Percentiles rank a stretch among this genome's conserved stretches.
Evolutionary conservation across 2,113 vertebrate species (phyloP).

Genomic region (Colossoma macropomum): DNA sequence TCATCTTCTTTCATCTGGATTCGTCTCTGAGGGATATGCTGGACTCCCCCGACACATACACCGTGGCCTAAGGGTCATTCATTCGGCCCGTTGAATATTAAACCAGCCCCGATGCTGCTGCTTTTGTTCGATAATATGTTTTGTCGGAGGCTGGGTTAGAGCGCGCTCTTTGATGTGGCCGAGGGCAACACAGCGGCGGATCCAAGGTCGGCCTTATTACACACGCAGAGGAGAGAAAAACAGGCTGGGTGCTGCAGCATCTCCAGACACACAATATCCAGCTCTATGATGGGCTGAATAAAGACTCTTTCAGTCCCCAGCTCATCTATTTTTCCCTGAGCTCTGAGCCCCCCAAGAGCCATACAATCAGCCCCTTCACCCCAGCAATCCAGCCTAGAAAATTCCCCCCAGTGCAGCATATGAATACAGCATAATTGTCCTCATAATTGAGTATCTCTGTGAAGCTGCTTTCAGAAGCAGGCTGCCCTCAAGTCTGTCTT

Average conservation of each 20-base stretch:
- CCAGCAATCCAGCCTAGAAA: constrained; percentile 29
- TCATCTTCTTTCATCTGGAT: constrained; percentile 45
- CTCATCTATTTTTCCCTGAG: constrained; percentile 42
- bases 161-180: constrained; percentile 59
- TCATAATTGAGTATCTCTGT: constrained; percentile 39
- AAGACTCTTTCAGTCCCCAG: constrained; percentile 59
- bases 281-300: constrained; percentile 46
- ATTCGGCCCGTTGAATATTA: constrained; percentile 49
- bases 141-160: constrained; percentile 39
- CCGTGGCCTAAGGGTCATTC: constrained; percentile 42
- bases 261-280: constrained; percentile 53
- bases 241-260: neutral
- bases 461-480: constrained; percentile 21
- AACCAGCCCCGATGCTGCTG: constrained; percentile 22
- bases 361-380: constrained; percentile 62
- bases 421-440: constrained; percentile 38
- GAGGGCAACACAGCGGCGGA: constrained; percentile 42
- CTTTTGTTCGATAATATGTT: constrained; percentile 45
- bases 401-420: constrained; percentile 11
- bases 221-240: constrained; percentile 17
- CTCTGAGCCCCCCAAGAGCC: constrained; percentile 63
- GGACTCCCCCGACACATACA: constrained; percentile 20
- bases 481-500: neutral
- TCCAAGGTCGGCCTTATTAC: constrained; percentile 56
- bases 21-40: constrained; percentile 29